phyloP scores from a whole-genome alignment of 2,888 invertebrate genomes.

The Petrophora chlorosata region DNA sequence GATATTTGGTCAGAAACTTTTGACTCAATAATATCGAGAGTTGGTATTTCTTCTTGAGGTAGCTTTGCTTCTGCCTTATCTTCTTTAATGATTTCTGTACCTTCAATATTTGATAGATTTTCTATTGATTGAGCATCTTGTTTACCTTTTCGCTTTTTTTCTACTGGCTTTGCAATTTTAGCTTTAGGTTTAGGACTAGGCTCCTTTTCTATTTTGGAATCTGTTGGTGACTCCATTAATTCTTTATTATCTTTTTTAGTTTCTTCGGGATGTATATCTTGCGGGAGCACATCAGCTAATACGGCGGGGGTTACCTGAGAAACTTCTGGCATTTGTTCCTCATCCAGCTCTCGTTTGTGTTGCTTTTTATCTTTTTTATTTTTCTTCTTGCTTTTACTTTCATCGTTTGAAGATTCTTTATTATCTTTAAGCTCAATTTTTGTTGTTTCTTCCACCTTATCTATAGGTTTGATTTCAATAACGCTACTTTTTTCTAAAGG shows the following conservation, averaged over 20 bases:
- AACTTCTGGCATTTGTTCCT: background rate
- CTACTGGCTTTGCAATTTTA: constrained; percentile 68
- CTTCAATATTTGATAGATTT: constrained; percentile 4
- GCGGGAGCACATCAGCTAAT: background rate
- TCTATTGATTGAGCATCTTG: constrained; percentile 26
- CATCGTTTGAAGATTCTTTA: constrained; percentile 16
- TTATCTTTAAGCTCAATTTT: constrained; percentile 10
- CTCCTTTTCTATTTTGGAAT: constrained; percentile 29
- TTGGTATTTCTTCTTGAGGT: constrained; percentile 3
- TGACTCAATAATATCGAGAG: background rate
- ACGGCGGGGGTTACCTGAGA: constrained; percentile 19
- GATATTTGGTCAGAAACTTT: background rate
- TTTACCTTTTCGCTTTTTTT: constrained; percentile 60
- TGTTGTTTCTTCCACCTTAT: constrained; percentile 16
- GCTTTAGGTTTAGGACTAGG: constrained; percentile 55
- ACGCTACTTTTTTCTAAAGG: background rate
- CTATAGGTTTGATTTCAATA: constrained; percentile 9
- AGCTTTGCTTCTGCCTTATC: constrained; percentile 5
- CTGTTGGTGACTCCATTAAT: background rate
- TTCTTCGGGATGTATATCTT: background rate
- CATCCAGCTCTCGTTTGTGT: constrained; percentile 22
- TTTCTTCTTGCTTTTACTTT: constrained; percentile 43
- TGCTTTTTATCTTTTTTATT: constrained; percentile 48
- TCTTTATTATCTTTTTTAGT: constrained; percentile 8
- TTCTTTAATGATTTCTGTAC: constrained; percentile 8